phyloP scores from a whole-genome alignment of 2,888 invertebrate genomes.

The Leptinotarsa peninsularis region DNA sequence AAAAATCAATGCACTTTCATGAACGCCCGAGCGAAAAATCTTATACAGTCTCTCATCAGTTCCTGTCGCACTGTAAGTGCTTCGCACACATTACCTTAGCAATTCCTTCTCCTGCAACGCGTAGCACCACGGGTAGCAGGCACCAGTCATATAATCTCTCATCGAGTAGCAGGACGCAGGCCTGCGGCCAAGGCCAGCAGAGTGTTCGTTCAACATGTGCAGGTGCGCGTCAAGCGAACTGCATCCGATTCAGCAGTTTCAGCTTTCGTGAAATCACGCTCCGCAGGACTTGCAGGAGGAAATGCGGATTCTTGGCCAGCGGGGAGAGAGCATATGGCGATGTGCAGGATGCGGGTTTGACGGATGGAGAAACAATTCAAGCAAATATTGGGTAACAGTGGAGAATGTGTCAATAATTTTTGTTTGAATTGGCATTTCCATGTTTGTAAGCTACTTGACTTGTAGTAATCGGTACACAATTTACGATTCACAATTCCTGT shows the following conservation, averaged over 20 bases:
- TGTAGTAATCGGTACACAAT: no score
- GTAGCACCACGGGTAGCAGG: conserved; percentile 1
- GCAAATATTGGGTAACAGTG: no score
- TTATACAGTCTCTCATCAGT: no score
- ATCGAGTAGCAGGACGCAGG: conserved; percentile 16
- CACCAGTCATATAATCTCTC: conserved; percentile 21
- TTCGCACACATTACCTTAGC: background rate
- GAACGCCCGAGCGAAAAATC: no score
- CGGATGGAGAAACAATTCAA: no score
- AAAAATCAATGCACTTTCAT: no score
- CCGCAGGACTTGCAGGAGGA: background rate
- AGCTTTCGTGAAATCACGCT: background rate
- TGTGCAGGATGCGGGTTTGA: no score
- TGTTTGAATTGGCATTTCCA: no score
- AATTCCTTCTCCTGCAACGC: conserved; percentile 17
- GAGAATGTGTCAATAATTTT: no score
- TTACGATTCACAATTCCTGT: no score
- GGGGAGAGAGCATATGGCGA: no score
- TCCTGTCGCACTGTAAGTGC: background rate
- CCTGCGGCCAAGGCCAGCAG: conserved; percentile 16
- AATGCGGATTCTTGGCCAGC: background rate
- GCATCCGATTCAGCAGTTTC: conserved; percentile 20
- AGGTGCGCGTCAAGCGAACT: conserved; percentile 13
- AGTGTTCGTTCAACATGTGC: conserved; percentile 4
- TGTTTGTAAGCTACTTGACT: no score